These are phyloP conservation scores for human DNA, from an alignment of 2,113 vertebrate genomes.

Conservation along the genomic window GRCh38 chr19:37892501-37893000, in stretches of 20 bases:
- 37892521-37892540: neutral
- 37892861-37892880: slow-evolving; percentile 67
- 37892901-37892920: slow-evolving; percentile 15
- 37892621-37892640: slow-evolving; percentile 58
- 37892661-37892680: slow-evolving; percentile 64
- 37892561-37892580: slow-evolving; percentile 64
- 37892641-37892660: slow-evolving; percentile 51
- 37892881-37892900: slow-evolving; percentile 66
- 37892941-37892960: slow-evolving; percentile 60
- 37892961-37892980: slow-evolving; percentile 70
- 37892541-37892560: neutral
- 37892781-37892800: slow-evolving; percentile 68
- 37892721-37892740: slow-evolving; percentile 70
- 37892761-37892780: slow-evolving; percentile 66
- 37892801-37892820: slow-evolving; percentile 59
- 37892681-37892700: slow-evolving; percentile 71
- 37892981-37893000: slow-evolving; percentile 43
- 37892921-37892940: slow-evolving; percentile 57
- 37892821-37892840: slow-evolving; percentile 44
- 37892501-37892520: neutral
- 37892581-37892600: slow-evolving; percentile 52
- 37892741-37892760: slow-evolving; percentile 76
- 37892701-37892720: slow-evolving; percentile 68
- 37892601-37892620: slow-evolving; percentile 65
- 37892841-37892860: slow-evolving; percentile 67